Conservation (phyloP, 2,888 invertebrate species). For the Blera fallax region DNA sequence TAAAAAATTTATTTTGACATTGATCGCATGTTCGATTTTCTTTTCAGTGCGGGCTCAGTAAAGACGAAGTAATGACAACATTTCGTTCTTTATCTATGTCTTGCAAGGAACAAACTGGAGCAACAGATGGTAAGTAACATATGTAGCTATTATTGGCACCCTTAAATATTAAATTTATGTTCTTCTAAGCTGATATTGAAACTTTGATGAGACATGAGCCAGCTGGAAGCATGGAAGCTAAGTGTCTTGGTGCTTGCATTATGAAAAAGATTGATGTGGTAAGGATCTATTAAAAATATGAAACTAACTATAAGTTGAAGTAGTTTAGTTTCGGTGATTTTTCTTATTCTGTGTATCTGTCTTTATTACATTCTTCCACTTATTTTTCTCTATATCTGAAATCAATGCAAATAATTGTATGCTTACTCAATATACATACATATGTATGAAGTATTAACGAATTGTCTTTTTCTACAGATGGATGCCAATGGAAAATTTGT, state of each 20-base stretch:
- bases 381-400: no score
- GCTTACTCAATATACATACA: no score
- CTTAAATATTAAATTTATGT: neutral
- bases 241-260: slow-evolving; percentile 77
- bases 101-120: slow-evolving; percentile 78
- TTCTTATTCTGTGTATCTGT: no score
- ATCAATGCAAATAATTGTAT: no score
- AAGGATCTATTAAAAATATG: neutral
- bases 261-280: slow-evolving; percentile 76
- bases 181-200: slow-evolving; percentile 73
- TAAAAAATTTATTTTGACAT: neutral
- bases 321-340: neutral
- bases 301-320: neutral
- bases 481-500: slow-evolving; percentile 76
- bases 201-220: slow-evolving; percentile 73
- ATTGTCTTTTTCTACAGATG: slow-evolving; percentile 60
- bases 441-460: no score
- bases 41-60: slow-evolving; percentile 62
- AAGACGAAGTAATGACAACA: slow-evolving; percentile 75
- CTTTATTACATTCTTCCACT: no score
- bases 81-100: slow-evolving; percentile 73
- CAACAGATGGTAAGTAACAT: slow-evolving; percentile 77
- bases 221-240: slow-evolving; percentile 74
- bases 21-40: neutral
- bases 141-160: neutral